Evolutionary conservation across 2,888 invertebrate species (phyloP), one percentile per base, ranked within the genome.

Genomic region (Steinernema hermaphroditum): DNA sequence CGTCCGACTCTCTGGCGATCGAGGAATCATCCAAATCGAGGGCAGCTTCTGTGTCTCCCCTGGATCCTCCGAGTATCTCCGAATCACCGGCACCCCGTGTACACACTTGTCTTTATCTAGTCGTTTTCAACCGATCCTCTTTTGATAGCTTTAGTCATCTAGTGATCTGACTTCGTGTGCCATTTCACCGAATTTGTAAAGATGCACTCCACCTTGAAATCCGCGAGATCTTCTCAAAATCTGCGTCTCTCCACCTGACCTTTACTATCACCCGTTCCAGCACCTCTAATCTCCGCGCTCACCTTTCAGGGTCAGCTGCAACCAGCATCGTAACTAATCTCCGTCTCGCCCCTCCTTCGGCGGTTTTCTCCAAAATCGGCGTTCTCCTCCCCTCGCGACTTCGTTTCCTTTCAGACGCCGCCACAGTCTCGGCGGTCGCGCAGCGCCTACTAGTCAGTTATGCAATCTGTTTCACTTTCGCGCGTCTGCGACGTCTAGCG

Each of bases 381-480:
- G 46, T 46, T 46, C 46, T 46, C 46, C 46, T 46, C 46, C 46
- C 46, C 46, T 46, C 46, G 46, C 46, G 46, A 46, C 46, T 4
- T 46, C 46, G 46, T 46, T 16, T 14, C 43, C 43, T 41, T 41
- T 46, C 46, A 46, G 46, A 46, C 46, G 46, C 46, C 46, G 22
- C 46, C 46, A 9, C 46, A 16, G 46, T 46, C 22, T 37, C 37
- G 37, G 37, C 46, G 46, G n/a, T 16, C 46, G 46, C 46, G 16
- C 46, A 6, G 46, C 46, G 46, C 46, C 46, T 46, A 46, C 46
- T 46, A 9, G 8, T 46, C 46, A 46, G 46, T 46, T 46, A 46
- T 46, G 46, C 46, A 46, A 46, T 46, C 46, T 46, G 8, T 46
- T 46, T 46, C 46, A 46, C 46, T 46, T 46, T 46, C 46, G 46